Percentiles rank a stretch among this genome's conserved stretches.
These are phyloP conservation scores for Nycticebus coucang DNA, from an alignment of 2,113 vertebrate genomes.

Conservation along the genomic window DNA sequence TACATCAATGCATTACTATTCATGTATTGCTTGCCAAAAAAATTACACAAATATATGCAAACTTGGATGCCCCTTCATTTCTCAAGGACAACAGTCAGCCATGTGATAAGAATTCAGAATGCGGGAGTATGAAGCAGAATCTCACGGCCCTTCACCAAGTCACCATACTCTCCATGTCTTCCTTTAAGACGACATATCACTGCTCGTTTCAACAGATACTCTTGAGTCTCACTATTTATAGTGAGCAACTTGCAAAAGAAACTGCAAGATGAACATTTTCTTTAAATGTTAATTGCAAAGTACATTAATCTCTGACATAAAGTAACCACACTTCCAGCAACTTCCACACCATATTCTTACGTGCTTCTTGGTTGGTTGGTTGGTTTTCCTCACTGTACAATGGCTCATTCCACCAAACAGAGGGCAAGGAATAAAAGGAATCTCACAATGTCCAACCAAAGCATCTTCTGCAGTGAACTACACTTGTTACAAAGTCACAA, in stretches of 20 bases:
- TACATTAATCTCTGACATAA: background rate
- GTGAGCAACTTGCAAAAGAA: background rate
- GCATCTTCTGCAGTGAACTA: background rate
- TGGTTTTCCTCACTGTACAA: background rate
- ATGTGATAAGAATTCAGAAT: background rate
- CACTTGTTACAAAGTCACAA: background rate
- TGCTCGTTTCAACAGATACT: background rate
- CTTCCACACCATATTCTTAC: background rate
- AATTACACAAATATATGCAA: background rate
- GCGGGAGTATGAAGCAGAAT: background rate
- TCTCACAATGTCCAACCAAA: background rate
- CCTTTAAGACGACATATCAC: background rate
- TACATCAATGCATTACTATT: background rate
- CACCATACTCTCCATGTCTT: background rate
- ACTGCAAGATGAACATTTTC: background rate
- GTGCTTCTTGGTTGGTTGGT: background rate
- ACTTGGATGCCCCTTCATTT: background rate
- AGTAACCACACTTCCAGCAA: background rate
- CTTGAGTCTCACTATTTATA: background rate
- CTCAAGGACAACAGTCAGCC: background rate
- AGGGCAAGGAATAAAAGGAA: background rate
- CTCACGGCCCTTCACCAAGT: fast-evolving
- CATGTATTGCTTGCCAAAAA: background rate
- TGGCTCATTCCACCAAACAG: background rate
- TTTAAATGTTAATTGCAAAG: background rate